Conservation (phyloP, 2,113 vertebrate genomes). For the Sinocyclocheilus anophthalmus region DNA sequence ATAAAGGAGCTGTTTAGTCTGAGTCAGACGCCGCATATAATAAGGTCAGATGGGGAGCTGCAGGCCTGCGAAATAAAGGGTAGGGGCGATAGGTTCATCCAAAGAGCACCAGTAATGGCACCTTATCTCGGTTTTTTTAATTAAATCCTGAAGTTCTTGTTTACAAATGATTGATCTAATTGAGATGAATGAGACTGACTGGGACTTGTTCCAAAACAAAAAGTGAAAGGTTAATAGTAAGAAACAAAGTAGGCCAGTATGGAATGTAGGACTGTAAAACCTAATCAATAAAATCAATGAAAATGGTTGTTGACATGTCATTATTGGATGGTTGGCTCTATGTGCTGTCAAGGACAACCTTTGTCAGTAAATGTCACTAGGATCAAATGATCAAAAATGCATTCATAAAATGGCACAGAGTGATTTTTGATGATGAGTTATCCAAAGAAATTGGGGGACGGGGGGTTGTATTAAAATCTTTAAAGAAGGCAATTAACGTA, state of each 20-base stretch:
- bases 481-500: background rate
- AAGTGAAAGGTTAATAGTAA: background rate
- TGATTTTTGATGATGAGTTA: background rate
- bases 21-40: background rate
- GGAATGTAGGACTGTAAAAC: background rate
- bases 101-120: background rate
- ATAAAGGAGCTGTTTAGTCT: constrained; percentile 14
- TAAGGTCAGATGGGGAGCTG: background rate
- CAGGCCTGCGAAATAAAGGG: background rate
- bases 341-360: background rate
- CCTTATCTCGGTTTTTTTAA: background rate
- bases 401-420: background rate
- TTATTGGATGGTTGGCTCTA: background rate
- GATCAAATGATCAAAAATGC: background rate
- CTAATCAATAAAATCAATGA: constrained; percentile 6
- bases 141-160: background rate
- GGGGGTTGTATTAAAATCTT: background rate
- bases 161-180: constrained; percentile 1
- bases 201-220: background rate
- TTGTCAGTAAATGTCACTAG: background rate
- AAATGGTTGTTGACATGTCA: background rate
- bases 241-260: constrained; percentile 5
- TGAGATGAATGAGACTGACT: background rate
- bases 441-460: background rate
- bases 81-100: background rate